Evolutionary conservation across 1,140 invertebrate species (phyloP).

Genomic region (Telenomus remus): DNA sequence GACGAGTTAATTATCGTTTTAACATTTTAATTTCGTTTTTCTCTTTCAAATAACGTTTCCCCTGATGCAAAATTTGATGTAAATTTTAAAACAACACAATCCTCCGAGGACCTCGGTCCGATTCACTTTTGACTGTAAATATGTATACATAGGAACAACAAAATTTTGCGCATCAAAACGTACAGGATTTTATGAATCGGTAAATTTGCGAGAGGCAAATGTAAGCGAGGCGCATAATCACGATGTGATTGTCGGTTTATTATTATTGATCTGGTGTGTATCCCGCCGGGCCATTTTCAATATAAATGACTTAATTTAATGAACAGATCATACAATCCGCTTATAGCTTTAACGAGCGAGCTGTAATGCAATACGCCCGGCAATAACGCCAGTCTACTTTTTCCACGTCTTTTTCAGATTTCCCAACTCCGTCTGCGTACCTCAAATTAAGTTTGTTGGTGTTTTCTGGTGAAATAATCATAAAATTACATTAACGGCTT

Average conservation of each 20-base stretch:
- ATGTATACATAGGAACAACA: too few relatives aligned
- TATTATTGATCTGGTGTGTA: slow-evolving; percentile 42
- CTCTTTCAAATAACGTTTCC: too few relatives aligned
- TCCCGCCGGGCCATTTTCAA: slow-evolving; percentile 53
- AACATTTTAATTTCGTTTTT: too few relatives aligned
- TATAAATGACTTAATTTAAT: slow-evolving; percentile 69
- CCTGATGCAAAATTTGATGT: too few relatives aligned
- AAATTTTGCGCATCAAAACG: too few relatives aligned
- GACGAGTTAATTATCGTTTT: too few relatives aligned
- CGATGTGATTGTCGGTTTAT: slow-evolving; percentile 12
- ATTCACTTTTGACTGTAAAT: too few relatives aligned
- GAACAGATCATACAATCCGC: slow-evolving; percentile 62
- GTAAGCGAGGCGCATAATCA: too few relatives aligned
- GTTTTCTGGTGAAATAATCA: slow-evolving; percentile 12
- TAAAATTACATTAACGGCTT: slow-evolving; percentile 3
- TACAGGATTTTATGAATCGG: too few relatives aligned
- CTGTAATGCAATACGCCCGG: slow-evolving; percentile 41
- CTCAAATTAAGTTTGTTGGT: slow-evolving; percentile 21
- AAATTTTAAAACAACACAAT: too few relatives aligned
- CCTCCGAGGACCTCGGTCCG: too few relatives aligned
- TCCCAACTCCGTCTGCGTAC: slow-evolving; percentile 16
- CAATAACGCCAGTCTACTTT: slow-evolving; percentile 50
- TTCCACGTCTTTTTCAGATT: slow-evolving; percentile 5
- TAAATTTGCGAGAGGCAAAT: too few relatives aligned
- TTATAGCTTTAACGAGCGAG: slow-evolving; percentile 58